These are phyloP conservation scores for Coracias cyanogaster DNA, from an alignment of 2,797 vertebrate species.

Conservation along the genomic window DNA sequence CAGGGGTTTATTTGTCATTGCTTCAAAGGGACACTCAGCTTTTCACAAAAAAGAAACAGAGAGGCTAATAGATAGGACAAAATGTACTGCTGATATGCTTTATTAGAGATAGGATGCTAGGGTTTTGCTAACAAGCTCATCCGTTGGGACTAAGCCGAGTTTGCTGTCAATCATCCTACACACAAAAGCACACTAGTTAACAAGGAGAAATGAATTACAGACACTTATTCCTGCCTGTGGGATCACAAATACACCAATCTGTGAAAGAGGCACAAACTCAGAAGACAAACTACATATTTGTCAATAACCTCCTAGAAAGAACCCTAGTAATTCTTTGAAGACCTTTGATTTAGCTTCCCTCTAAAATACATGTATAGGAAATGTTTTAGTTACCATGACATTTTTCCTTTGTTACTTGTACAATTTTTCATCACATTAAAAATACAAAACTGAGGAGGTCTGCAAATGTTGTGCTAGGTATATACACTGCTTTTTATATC, in stretches of 20 bases:
- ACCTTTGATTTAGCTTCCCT: slow-evolving; percentile 85
- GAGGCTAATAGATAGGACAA: slow-evolving; percentile 88
- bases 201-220: slow-evolving; percentile 87
- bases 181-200: slow-evolving; percentile 86
- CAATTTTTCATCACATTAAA: slow-evolving; percentile 86
- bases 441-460: slow-evolving; percentile 84
- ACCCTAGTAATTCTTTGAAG: slow-evolving; percentile 85
- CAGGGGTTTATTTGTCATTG: slow-evolving; percentile 89
- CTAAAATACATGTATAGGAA: slow-evolving; percentile 84
- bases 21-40: slow-evolving; percentile 91
- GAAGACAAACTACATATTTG: slow-evolving; percentile 86
- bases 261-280: slow-evolving; percentile 85
- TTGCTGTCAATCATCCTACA: slow-evolving; percentile 86
- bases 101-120: slow-evolving; percentile 86
- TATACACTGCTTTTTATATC: slow-evolving; percentile 76
- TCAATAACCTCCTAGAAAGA: slow-evolving; percentile 87
- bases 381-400: slow-evolving; percentile 87
- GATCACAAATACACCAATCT: slow-evolving; percentile 87
- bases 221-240: slow-evolving; percentile 86
- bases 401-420: slow-evolving; percentile 83
- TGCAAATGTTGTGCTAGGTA: slow-evolving; percentile 83
- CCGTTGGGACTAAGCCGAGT: slow-evolving; percentile 85
- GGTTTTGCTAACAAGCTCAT: slow-evolving; percentile 87
- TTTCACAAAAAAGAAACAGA: slow-evolving; percentile 90
- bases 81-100: slow-evolving; percentile 88